Conservation (phyloP, 2,113 vertebrate species). For the Albula glossodonta region DNA sequence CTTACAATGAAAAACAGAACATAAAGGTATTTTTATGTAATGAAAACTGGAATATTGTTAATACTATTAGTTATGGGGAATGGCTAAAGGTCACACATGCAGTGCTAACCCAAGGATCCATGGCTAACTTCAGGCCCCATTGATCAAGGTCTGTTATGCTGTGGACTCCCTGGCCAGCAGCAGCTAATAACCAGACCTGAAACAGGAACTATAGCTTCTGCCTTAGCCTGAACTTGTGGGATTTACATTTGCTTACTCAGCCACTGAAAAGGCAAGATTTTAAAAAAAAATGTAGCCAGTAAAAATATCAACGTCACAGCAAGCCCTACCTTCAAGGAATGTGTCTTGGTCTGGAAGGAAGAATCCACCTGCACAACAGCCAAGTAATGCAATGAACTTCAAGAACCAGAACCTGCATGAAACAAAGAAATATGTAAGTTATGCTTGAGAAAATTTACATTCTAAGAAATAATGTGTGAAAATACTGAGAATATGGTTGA, state of each 20-base stretch:
- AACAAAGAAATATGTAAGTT: background rate
- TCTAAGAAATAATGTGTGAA: background rate
- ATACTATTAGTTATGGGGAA: too few relatives aligned
- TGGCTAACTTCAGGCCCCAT: background rate
- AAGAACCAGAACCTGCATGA: conserved; percentile 88
- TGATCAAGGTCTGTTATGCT: too few relatives aligned
- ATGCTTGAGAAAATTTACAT: too few relatives aligned
- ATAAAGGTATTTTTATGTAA: too few relatives aligned
- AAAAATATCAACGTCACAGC: background rate
- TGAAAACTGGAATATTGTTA: too few relatives aligned
- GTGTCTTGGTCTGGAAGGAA: conserved; percentile 88
- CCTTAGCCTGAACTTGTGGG: too few relatives aligned
- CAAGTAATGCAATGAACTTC: conserved; percentile 84
- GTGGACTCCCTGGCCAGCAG: too few relatives aligned
- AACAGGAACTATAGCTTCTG: too few relatives aligned
- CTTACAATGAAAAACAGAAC: too few relatives aligned
- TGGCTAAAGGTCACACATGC: too few relatives aligned
- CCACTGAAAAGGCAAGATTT: background rate
- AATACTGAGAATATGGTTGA: background rate
- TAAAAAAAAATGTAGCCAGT: background rate
- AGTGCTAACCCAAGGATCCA: background rate
- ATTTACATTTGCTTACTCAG: background rate
- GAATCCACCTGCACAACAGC: conserved; percentile 91
- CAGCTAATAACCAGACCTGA: too few relatives aligned
- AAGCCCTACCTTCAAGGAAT: conserved; percentile 83